Percentiles rank a stretch among this genome's conserved stretches.
phyloP scores from a whole-genome alignment of 2,113 vertebrate genomes.

The Coryphaenoides rupestris region DNA sequence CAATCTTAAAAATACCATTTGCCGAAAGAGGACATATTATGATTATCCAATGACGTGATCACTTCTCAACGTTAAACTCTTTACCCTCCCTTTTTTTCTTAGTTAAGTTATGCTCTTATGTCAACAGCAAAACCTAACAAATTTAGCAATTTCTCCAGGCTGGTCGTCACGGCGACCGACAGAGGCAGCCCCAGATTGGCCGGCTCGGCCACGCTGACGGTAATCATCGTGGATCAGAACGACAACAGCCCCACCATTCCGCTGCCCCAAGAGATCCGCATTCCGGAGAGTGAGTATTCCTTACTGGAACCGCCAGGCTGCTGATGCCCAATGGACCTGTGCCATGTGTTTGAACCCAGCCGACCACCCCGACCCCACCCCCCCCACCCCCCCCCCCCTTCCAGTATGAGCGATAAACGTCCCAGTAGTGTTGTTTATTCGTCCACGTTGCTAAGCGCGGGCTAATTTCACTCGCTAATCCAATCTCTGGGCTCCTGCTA shows the following conservation, averaged over 20 bases:
- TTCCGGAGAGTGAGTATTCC: constrained; percentile 86
- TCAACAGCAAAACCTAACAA: background rate
- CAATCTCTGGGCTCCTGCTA: too few species aligned
- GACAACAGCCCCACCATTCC: constrained; percentile 98
- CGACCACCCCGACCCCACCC: too few species aligned
- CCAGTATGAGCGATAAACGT: too few species aligned
- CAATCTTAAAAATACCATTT: background rate
- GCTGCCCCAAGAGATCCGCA: constrained; percentile 81
- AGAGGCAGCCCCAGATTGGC: constrained; percentile 85
- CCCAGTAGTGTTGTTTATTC: too few species aligned
- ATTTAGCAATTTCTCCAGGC: constrained; percentile 62
- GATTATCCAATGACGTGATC: background rate
- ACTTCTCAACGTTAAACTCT: background rate
- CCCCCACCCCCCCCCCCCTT: too few species aligned
- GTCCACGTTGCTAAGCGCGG: too few species aligned
- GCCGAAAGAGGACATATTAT: background rate
- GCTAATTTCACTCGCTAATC: too few species aligned
- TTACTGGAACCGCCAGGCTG: too few species aligned
- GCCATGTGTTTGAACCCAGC: too few species aligned
- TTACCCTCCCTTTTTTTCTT: background rate
- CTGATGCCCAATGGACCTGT: too few species aligned
- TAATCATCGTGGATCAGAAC: constrained; percentile 92
- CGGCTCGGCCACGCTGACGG: constrained; percentile 87
- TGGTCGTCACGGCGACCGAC: constrained; percentile 90
- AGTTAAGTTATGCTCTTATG: background rate